Percentiles rank a stretch among this genome's conserved stretches.
phyloP scores from a whole-genome alignment of 2,888 invertebrate genomes.

The Ditylenchus weischeri region DNA sequence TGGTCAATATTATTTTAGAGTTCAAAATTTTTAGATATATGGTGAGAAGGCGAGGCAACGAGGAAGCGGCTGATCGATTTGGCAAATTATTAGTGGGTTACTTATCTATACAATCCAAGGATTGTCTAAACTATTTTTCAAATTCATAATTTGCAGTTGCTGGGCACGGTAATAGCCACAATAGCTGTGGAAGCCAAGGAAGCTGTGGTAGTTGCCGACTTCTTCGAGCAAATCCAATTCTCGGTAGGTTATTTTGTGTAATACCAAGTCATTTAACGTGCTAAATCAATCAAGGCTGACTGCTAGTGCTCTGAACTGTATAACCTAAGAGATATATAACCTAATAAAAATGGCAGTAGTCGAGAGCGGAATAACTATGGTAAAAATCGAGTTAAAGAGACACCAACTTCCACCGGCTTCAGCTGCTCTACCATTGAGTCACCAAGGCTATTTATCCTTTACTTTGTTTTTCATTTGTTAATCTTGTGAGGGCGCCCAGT shows the following conservation, averaged over 20 bases:
- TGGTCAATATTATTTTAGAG: slow-evolving; percentile 22
- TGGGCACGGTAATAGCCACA: slow-evolving; percentile 55
- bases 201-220: slow-evolving; percentile 56
- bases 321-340: too few relatives aligned
- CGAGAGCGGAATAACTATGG: too few relatives aligned
- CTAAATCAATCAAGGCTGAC: too few relatives aligned
- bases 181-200: slow-evolving; percentile 55
- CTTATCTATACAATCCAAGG: background rate
- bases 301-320: too few relatives aligned
- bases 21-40: slow-evolving; percentile 35
- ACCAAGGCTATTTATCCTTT: too few relatives aligned
- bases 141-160: slow-evolving; percentile 28
- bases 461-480: too few relatives aligned
- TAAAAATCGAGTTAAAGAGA: too few relatives aligned
- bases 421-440: too few relatives aligned
- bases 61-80: slow-evolving; percentile 55
- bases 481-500: too few relatives aligned
- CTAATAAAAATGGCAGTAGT: too few relatives aligned
- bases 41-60: slow-evolving; percentile 46
- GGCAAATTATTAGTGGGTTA: slow-evolving; percentile 43
- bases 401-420: too few relatives aligned
- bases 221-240: slow-evolving; percentile 36
- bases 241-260: background rate
- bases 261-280: too few relatives aligned
- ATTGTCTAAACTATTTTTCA: background rate